phyloP scores from a whole-genome alignment of 1,140 invertebrate genomes.

The Saxidomus purpurata region DNA sequence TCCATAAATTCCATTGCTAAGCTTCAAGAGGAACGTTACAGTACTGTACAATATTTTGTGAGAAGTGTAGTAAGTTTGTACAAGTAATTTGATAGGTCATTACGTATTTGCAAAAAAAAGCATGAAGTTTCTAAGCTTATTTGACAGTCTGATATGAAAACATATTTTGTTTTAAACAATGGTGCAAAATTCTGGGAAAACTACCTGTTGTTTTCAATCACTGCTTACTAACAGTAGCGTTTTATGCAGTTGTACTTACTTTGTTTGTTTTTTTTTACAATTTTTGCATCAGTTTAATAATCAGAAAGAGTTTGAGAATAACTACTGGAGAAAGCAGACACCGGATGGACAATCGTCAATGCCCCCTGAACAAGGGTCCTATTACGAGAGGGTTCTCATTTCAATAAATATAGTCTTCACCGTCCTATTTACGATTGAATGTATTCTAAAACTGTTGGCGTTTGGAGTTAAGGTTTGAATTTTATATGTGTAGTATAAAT shows the following conservation, averaged over 20 bases:
- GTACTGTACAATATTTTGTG: too few species aligned
- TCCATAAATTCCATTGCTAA: too few species aligned
- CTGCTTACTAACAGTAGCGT: constrained; percentile 6
- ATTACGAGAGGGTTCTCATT: constrained; percentile 78
- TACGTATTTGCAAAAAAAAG: too few species aligned
- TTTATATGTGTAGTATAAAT: constrained; percentile 31
- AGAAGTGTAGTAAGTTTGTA: too few species aligned
- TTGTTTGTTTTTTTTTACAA: constrained; percentile 61
- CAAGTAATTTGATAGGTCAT: too few species aligned
- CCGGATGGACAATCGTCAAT: constrained; percentile 16
- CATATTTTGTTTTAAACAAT: too few species aligned
- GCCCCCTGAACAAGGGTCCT: constrained; percentile 39
- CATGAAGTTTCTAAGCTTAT: too few species aligned
- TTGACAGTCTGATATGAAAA: too few species aligned
- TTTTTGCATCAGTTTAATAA: constrained; percentile 79
- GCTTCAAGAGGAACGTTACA: too few species aligned
- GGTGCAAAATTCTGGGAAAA: background rate
- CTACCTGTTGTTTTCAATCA: background rate
- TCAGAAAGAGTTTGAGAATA: constrained; percentile 65
- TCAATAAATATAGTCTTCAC: constrained; percentile 98
- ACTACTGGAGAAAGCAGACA: background rate
- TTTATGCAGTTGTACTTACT: constrained; percentile 32
- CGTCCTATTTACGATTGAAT: constrained; percentile 98
- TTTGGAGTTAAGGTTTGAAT: constrained; percentile 96
- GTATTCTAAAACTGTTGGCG: constrained; percentile 97